Evolutionary conservation across 2,888 invertebrate genomes (phyloP), one percentile per base, ranked within the genome.

Genomic region (Steromphala cineraria): DNA sequence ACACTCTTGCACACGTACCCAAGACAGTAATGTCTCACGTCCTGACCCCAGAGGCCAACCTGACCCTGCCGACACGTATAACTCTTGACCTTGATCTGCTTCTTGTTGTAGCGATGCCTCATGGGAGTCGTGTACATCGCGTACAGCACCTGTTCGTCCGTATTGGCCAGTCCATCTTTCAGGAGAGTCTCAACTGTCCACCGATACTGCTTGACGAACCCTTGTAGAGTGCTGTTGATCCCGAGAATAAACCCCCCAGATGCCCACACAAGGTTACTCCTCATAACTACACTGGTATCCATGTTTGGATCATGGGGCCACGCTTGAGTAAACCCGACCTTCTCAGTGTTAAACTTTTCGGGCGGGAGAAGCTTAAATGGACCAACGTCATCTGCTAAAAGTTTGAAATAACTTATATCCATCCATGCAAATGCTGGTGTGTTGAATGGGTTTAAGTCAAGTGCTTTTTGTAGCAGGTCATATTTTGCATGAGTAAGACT

Each of bases 401-500:
- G 81, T 71, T 82, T 80, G 46, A 87, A 85, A n/a, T 81, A 80
- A 24, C 83, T 81, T 0, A 83, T 78, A 76, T 87, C 87, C 4
- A 87, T 24, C 87, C 87, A 87, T 4, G 87, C 85, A 78, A 85
- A 85, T 52, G 81, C 84, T 21, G 83, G 81, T 10, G 84, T 85
- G 24, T 81, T 76, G 36, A 82, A 87, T 24, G 46, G 80, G 71
- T 87, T 83, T 13, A 53, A 56, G 7, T 80, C 53, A 1, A 75
- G 53, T 2, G 84, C 80, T 19, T 15, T 53, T 52, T 81, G 77
- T 52, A 87, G 56, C 7, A 85, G 80, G 74, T 85, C 87, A 71
- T 85, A 87, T 40, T 87, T 87, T 5, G 87, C 84, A 81, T 85
- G 84, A 62, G 81, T 85, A 15, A 83, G 84, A 80, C 85, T 84